A percentile compares a stretch with the other conserved stretches of the same genome.
Conservation (phyloP, 2,888 invertebrate genomes). For the Drosophila falleni region DNA sequence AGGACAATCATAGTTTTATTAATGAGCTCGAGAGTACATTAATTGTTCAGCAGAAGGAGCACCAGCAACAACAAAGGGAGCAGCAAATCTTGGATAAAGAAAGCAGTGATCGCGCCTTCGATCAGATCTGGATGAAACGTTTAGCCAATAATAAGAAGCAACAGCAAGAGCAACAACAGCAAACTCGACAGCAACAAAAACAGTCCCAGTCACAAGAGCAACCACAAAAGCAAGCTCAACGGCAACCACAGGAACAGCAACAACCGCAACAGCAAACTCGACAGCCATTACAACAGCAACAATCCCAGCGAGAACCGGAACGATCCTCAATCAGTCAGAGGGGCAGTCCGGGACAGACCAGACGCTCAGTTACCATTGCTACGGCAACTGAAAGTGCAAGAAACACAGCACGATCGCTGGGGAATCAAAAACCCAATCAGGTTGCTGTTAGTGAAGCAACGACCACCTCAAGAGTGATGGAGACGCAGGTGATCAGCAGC, state of each 20-base stretch:
- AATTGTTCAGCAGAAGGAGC: slow-evolving; percentile 31
- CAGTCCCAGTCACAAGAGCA: background rate
- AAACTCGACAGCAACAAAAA: background rate
- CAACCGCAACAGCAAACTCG: background rate
- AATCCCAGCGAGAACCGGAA: slow-evolving; percentile 3
- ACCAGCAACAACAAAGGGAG: slow-evolving; percentile 26
- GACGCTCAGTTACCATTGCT: slow-evolving; percentile 5
- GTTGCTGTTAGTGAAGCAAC: background rate
- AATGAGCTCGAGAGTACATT: slow-evolving; percentile 82
- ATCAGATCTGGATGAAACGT: slow-evolving; percentile 78
- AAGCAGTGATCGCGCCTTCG: slow-evolving; percentile 60
- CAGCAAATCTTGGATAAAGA: slow-evolving; percentile 39
- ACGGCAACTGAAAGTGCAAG: background rate
- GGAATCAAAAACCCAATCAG: slow-evolving; percentile 7
- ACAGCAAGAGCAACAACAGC: background rate
- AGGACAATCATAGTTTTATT: slow-evolving; percentile 83
- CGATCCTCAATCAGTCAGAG: slow-evolving; percentile 7
- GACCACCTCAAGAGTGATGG: background rate
- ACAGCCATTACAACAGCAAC: background rate
- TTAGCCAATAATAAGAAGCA: slow-evolving; percentile 13
- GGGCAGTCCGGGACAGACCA: background rate
- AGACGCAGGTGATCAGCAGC: slow-evolving; percentile 7
- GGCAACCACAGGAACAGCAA: background rate
- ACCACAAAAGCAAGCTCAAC: background rate
- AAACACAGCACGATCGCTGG: background rate